Percentiles rank a stretch among this genome's conserved stretches.
phyloP scores from a whole-genome alignment of 1,140 invertebrate genomes.

The Eumaeus atala region DNA sequence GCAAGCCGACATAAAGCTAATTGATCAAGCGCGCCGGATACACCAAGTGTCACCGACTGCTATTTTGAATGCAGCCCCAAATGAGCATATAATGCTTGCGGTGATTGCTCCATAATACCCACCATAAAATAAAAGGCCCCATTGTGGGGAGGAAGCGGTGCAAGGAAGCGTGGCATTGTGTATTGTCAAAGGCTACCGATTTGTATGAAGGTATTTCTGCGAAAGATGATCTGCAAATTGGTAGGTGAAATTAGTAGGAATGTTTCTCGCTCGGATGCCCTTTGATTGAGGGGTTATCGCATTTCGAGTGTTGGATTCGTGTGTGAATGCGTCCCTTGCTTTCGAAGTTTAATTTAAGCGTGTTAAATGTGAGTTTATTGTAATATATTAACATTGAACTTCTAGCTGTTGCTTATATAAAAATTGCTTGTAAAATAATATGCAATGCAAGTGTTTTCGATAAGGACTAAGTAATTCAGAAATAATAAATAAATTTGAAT shows the following conservation, averaged over 20 bases:
- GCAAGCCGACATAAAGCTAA: constrained; percentile 27
- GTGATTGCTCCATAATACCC: constrained; percentile 36
- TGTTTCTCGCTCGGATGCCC: constrained; percentile 31
- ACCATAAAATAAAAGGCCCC: constrained; percentile 35
- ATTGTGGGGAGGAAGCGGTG: constrained; percentile 40
- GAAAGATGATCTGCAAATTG: constrained; percentile 49
- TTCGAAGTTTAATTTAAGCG: constrained; percentile 13
- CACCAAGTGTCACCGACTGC: constrained; percentile 38
- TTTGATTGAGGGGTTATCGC: constrained; percentile 34
- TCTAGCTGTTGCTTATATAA: too few species aligned
- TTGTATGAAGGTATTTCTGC: constrained; percentile 37
- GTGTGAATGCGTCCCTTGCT: constrained; percentile 28
- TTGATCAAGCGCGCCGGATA: constrained; percentile 40
- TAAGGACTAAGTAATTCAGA: too few species aligned
- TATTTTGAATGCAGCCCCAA: constrained; percentile 38
- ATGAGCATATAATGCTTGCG: constrained; percentile 47
- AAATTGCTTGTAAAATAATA: too few species aligned
- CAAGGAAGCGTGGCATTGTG: constrained; percentile 36
- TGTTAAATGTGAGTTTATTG: constrained; percentile 8
- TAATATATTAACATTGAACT: too few species aligned
- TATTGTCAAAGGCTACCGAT: constrained; percentile 40
- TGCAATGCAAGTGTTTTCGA: too few species aligned
- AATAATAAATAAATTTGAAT: too few species aligned
- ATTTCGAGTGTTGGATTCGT: constrained; percentile 27
- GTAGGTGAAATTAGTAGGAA: constrained; percentile 44